A percentile compares a stretch with the other conserved stretches of the same genome.
phyloP scores from a whole-genome alignment of 2,113 vertebrate genomes.

The Ceuthmochares aereus region DNA sequence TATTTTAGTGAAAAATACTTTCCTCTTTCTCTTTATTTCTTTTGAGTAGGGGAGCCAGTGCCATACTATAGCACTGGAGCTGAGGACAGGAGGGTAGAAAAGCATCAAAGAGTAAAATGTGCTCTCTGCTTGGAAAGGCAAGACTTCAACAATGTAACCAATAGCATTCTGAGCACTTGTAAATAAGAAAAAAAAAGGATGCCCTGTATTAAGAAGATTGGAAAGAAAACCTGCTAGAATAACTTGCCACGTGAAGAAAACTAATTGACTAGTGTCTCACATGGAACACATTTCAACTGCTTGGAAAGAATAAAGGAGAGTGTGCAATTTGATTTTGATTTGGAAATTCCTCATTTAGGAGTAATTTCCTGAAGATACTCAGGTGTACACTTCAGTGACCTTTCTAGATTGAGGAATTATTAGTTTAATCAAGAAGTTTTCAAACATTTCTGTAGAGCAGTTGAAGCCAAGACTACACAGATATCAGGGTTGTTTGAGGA shows the following conservation, averaged over 20 bases:
- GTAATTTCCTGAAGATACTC: neutral
- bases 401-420: neutral
- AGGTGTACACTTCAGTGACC: neutral
- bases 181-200: neutral
- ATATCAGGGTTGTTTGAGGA: too few relatives aligned
- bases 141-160: neutral
- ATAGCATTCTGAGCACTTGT: neutral
- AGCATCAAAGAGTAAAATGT: neutral
- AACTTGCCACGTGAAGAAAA: neutral
- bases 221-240: neutral
- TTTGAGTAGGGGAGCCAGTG: neutral
- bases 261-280: neutral
- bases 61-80: conserved; percentile 4
- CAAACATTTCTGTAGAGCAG: neutral
- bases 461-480: neutral
- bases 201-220: neutral
- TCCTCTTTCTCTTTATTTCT: neutral
- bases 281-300: neutral
- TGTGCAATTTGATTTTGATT: neutral
- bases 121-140: neutral
- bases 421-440: neutral
- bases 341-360: neutral
- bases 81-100: conserved; percentile 32
- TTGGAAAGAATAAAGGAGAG: neutral
- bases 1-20: conserved; percentile 54